Evolutionary conservation across 2,888 invertebrate species (phyloP).

Genomic region (Scaeva pyrastri): DNA sequence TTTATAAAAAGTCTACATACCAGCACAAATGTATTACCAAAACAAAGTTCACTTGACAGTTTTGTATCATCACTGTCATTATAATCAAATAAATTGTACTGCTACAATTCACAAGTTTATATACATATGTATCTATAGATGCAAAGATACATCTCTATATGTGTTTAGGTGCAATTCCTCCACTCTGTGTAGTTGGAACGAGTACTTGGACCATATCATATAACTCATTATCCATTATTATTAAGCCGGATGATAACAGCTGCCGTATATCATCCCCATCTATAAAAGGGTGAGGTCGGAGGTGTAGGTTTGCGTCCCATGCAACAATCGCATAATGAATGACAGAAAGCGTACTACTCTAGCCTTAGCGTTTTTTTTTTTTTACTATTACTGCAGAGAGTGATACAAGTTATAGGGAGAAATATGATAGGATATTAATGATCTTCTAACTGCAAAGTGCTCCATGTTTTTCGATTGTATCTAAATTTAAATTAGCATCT

Average conservation of each 20-base stretch:
- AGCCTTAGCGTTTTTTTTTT: neutral
- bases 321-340: slow-evolving; percentile 51
- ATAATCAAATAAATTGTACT: slow-evolving; percentile 73
- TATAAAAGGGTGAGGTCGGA: slow-evolving; percentile 45
- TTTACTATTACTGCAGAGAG: neutral
- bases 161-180: slow-evolving; percentile 57
- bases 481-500: slow-evolving; percentile 19
- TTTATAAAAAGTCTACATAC: slow-evolving; percentile 2
- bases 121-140: neutral
- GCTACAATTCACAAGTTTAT: slow-evolving; percentile 39
- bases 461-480: slow-evolving; percentile 31
- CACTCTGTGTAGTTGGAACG: slow-evolving; percentile 62
- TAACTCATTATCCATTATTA: slow-evolving; percentile 73
- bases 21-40: slow-evolving; percentile 46
- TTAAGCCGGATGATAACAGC: slow-evolving; percentile 76
- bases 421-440: slow-evolving; percentile 48
- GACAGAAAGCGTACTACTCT: slow-evolving; percentile 24
- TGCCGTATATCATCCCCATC: slow-evolving; percentile 46
- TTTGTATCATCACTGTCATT: slow-evolving; percentile 63
- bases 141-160: slow-evolving; percentile 32
- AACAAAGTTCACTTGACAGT: slow-evolving; percentile 63
- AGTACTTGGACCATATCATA: slow-evolving; percentile 64
- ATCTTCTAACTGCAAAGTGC: slow-evolving; percentile 20
- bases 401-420: slow-evolving; percentile 29
- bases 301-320: slow-evolving; percentile 51